A percentile compares a stretch with the other conserved stretches of the same genome.
phyloP scores from a whole-genome alignment of 2,797 vertebrate species.

The Sebastes oblongus region DNA sequence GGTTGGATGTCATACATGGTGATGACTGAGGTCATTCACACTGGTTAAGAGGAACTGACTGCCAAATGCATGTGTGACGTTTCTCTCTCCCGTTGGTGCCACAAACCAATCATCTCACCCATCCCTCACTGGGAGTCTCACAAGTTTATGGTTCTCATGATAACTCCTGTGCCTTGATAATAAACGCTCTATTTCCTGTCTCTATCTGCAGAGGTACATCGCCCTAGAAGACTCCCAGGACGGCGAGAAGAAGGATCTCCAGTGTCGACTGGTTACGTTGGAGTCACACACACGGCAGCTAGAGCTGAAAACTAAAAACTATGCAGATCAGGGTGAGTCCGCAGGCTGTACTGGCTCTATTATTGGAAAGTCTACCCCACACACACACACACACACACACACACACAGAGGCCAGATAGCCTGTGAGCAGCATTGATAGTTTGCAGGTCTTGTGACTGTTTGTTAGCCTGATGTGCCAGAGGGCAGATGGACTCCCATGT shows the following conservation, averaged over 20 bases:
- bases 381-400: neutral
- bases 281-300: conserved; percentile 94
- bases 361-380: neutral
- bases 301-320: conserved; percentile 95
- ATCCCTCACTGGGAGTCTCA: neutral
- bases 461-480: conserved; percentile 31
- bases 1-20: neutral
- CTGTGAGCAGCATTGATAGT: conserved; percentile 25
- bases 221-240: conserved; percentile 96
- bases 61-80: neutral
- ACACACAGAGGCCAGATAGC: neutral
- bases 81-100: neutral
- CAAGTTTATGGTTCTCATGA: neutral
- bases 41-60: neutral
- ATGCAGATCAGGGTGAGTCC: conserved; percentile 95
- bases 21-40: neutral
- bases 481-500: conserved; percentile 11
- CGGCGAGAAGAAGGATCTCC: conserved; percentile 96
- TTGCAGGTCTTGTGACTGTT: conserved; percentile 56
- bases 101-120: neutral
- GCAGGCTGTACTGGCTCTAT: neutral
- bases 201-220: conserved; percentile 90
- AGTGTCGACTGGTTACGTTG: conserved; percentile 86
- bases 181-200: neutral
- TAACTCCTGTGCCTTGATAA: neutral